These are phyloP conservation scores for Drosophila nigricruria DNA, from an alignment of 2,888 invertebrate genomes.

Conservation along the genomic window DNA sequence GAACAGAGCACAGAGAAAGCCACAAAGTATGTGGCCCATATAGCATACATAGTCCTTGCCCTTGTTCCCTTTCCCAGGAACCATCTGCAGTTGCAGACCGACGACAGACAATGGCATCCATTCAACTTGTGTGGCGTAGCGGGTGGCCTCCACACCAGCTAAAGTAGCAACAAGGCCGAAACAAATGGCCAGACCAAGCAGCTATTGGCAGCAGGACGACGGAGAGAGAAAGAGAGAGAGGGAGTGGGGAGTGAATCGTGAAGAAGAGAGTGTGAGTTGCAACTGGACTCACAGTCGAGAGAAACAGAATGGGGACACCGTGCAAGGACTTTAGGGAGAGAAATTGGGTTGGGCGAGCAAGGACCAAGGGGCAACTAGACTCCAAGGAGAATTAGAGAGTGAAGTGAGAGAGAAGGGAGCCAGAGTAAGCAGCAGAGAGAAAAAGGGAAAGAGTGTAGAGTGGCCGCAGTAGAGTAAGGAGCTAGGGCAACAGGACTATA, in stretches of 20 bases:
- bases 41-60: conserved; percentile 9
- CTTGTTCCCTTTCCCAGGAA: conserved; percentile 5
- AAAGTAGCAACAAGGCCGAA: conserved; percentile 44
- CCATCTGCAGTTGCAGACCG: conserved; percentile 45
- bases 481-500: neutral
- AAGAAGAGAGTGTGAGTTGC: neutral
- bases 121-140: conserved; percentile 38
- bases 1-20: conserved; percentile 18
- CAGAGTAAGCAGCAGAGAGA: neutral
- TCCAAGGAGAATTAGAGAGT: conserved; percentile 1
- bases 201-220: neutral
- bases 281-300: neutral
- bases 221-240: neutral
- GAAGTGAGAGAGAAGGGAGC: neutral
- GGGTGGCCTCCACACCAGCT: conserved; percentile 29
- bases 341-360: conserved; percentile 1
- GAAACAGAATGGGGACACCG: too few species aligned
- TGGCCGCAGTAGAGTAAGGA: neutral
- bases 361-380: conserved; percentile 6
- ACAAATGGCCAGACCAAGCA: conserved; percentile 40
- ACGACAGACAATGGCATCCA: conserved; percentile 51
- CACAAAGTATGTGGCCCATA: conserved; percentile 32
- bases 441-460: neutral
- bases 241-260: neutral
- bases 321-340: conserved; percentile 14